Percentiles rank a stretch among this genome's conserved stretches.
Evolutionary conservation across 2,888 invertebrate species (phyloP).

Genomic region (Pseudococcus jackbeardsleyi): DNA sequence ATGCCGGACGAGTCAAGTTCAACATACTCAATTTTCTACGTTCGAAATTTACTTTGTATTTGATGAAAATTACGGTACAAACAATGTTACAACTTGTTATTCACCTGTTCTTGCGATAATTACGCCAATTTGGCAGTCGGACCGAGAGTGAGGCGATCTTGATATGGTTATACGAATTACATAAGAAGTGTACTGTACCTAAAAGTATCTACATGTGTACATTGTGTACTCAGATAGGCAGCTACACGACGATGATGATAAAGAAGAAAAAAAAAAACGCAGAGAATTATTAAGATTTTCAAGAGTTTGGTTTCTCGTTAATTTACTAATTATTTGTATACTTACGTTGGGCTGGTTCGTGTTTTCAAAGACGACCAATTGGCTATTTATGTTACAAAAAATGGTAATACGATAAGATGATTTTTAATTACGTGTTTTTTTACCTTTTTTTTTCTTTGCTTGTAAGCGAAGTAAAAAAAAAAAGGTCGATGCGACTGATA

Average conservation of each 20-base stretch:
- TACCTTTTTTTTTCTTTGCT: not conserved
- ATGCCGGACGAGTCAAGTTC: slow-evolving; percentile 1
- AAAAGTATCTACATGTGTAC: not conserved
- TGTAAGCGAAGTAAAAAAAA: not conserved
- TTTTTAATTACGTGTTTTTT: slow-evolving; percentile 27
- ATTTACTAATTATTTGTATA: slow-evolving; percentile 41
- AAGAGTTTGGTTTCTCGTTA: slow-evolving; percentile 13
- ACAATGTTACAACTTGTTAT: slow-evolving; percentile 35
- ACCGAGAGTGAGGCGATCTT: slow-evolving; percentile 6
- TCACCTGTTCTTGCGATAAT: slow-evolving; percentile 28
- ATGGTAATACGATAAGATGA: slow-evolving; percentile 27
- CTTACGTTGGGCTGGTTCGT: not conserved
- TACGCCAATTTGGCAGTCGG: slow-evolving; percentile 46
- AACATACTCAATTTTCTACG: slow-evolving; percentile 52
- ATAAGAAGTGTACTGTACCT: not conserved
- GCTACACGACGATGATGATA: not conserved
- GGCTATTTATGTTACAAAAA: slow-evolving; percentile 46
- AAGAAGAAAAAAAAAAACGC: not conserved
- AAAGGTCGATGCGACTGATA: slow-evolving; percentile 30
- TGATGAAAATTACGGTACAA: slow-evolving; percentile 34
- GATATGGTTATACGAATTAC: slow-evolving; percentile 48
- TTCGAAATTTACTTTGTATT: slow-evolving; percentile 40
- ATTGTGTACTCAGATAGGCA: not conserved
- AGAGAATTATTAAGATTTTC: not conserved
- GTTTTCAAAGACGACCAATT: slow-evolving; percentile 27